Percentiles rank a stretch among this genome's conserved stretches.
phyloP scores from a whole-genome alignment of 2,113 vertebrate genomes.

The Daphoenositta chrysoptera region DNA sequence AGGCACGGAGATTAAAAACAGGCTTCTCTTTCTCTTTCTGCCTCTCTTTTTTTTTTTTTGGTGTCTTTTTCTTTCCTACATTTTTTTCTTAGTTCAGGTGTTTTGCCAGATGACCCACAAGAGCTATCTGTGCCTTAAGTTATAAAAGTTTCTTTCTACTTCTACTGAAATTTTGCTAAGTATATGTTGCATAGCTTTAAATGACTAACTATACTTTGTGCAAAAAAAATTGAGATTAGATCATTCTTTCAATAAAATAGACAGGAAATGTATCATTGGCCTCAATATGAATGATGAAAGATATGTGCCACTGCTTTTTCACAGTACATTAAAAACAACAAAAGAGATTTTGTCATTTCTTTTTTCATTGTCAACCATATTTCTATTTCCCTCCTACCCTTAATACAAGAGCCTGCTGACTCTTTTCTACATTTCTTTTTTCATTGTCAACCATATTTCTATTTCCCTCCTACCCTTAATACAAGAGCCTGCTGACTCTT shows the following conservation, averaged over 20 bases:
- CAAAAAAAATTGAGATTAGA: background rate
- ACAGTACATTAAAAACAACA: background rate
- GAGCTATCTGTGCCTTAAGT: background rate
- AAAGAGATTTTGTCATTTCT: background rate
- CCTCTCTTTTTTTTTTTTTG: fast-evolving
- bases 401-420: background rate
- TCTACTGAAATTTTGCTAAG: background rate
- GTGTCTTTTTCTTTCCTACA: background rate
- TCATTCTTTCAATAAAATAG: background rate
- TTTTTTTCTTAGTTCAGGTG: slow-evolving; percentile 21
- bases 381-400: background rate
- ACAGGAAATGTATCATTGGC: fast-evolving
- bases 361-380: background rate
- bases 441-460: background rate
- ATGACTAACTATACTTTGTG: background rate
- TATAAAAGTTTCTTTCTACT: background rate
- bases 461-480: background rate
- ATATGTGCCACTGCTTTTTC: background rate
- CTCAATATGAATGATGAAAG: background rate
- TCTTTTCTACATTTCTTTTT: background rate
- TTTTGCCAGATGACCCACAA: slow-evolving; percentile 30
- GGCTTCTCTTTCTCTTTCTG: background rate
- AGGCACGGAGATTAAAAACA: slow-evolving; percentile 63
- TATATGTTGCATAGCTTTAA: background rate
- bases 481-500: background rate